phyloP scores from a whole-genome alignment of 37 sponge, comb jelly and placozoan species.

The Mnemiopsis leidyi region DNA sequence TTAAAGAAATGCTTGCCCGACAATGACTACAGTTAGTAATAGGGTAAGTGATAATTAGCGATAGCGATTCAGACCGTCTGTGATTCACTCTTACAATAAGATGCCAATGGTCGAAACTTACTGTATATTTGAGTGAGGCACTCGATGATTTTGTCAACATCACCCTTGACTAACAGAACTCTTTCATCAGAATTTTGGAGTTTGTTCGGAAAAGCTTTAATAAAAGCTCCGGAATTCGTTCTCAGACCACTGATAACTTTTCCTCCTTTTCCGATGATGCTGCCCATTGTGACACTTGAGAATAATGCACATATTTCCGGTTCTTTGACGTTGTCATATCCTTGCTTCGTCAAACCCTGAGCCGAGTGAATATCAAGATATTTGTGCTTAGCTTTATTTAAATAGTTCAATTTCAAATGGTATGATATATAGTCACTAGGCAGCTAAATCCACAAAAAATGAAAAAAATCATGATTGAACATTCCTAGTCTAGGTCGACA shows the following conservation, averaged over 20 bases:
- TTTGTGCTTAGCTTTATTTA: too few species aligned
- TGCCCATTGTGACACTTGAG: background rate
- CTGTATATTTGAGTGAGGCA: background rate
- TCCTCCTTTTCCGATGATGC: constrained; percentile 60
- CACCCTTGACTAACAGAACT: constrained; percentile 17
- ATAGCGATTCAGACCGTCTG: too few species aligned
- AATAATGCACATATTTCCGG: constrained; percentile 29
- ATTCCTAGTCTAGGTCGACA: too few species aligned
- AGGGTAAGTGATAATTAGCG: too few species aligned
- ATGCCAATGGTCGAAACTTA: background rate
- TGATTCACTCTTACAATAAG: too few species aligned
- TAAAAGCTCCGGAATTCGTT: background rate
- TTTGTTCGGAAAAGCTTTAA: constrained; percentile 53
- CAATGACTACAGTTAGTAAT: too few species aligned
- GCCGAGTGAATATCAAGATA: too few species aligned
- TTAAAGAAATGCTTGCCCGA: too few species aligned
- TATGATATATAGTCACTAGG: too few species aligned
- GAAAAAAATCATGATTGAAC: too few species aligned
- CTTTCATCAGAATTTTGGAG: constrained; percentile 20
- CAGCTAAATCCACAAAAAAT: too few species aligned
- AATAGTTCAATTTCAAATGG: too few species aligned
- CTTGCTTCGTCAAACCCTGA: constrained; percentile 19
- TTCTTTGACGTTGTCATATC: constrained; percentile 10
- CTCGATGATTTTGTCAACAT: constrained; percentile 26
- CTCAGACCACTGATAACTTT: constrained; percentile 8